Conservation (phyloP, 2,797 vertebrate species). For the Falco concolor region DNA sequence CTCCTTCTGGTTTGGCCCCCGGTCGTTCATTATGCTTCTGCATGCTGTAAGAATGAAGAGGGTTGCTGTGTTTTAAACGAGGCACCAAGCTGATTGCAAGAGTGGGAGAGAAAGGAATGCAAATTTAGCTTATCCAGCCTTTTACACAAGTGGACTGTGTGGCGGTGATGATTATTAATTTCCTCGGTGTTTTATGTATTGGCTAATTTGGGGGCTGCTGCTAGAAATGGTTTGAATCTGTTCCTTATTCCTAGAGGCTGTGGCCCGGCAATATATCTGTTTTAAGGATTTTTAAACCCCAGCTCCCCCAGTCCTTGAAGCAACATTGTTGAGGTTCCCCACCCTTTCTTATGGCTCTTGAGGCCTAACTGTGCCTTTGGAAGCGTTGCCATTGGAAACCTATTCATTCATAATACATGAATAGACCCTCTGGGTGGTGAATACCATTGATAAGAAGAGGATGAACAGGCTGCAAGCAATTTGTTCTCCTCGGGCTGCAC, state of each 20-base stretch:
- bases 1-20: not conserved
- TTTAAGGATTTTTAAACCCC: slow-evolving; percentile 33
- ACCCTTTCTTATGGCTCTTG: slow-evolving; percentile 28
- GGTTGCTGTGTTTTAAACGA: slow-evolving; percentile 59
- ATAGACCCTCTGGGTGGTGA: slow-evolving; percentile 64
- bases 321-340: slow-evolving; percentile 37
- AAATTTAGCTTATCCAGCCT: slow-evolving; percentile 30
- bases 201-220: not conserved
- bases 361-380: slow-evolving; percentile 42
- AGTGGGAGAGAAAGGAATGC: slow-evolving; percentile 49
- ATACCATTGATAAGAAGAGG: slow-evolving; percentile 54
- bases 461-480: slow-evolving; percentile 30
- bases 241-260: not conserved
- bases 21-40: slow-evolving; percentile 16
- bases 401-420: slow-evolving; percentile 73
- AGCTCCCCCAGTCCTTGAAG: not conserved
- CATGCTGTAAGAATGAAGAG: slow-evolving; percentile 48
- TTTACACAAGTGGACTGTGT: slow-evolving; percentile 4
- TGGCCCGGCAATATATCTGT: not conserved
- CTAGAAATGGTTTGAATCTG: not conserved
- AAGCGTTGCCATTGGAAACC: slow-evolving; percentile 74
- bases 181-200: not conserved
- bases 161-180: not conserved
- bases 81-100: slow-evolving; percentile 39
- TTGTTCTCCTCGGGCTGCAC: slow-evolving; percentile 42